These are phyloP conservation scores for Chionoecetes opilio DNA, from an alignment of 1,140 invertebrate genomes.

Conservation along the genomic window DNA sequence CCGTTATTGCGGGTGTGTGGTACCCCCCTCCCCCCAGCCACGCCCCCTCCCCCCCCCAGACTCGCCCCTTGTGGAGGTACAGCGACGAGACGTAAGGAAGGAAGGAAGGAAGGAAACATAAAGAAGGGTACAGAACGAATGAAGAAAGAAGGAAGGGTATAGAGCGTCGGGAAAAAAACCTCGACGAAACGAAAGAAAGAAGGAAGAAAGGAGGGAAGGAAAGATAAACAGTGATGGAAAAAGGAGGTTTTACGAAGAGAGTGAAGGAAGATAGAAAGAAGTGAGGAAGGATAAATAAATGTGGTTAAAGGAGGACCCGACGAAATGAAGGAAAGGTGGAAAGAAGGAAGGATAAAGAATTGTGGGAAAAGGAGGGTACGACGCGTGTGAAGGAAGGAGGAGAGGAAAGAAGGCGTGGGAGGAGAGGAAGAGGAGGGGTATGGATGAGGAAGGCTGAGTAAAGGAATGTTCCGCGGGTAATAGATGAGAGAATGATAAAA, in stretches of 20 bases:
- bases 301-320: background rate
- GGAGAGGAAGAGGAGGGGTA: background rate
- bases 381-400: background rate
- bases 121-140: background rate
- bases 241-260: background rate
- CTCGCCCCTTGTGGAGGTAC: background rate
- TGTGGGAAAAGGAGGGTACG: background rate
- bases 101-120: background rate
- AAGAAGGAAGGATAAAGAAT: background rate
- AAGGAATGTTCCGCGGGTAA: background rate
- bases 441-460: background rate
- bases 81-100: background rate
- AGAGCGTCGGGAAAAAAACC: background rate
- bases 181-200: background rate
- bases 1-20: background rate
- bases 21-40: background rate
- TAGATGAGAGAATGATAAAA: conserved; percentile 1
- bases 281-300: background rate
- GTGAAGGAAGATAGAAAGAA: background rate
- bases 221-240: background rate
- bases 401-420: background rate
- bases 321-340: background rate
- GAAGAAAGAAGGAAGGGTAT: background rate
- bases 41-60: no score
- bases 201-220: background rate